A percentile compares a stretch with the other conserved stretches of the same genome.
Evolutionary conservation across 2,113 vertebrate genomes (phyloP).

Genomic region (Eublepharis macularius): DNA sequence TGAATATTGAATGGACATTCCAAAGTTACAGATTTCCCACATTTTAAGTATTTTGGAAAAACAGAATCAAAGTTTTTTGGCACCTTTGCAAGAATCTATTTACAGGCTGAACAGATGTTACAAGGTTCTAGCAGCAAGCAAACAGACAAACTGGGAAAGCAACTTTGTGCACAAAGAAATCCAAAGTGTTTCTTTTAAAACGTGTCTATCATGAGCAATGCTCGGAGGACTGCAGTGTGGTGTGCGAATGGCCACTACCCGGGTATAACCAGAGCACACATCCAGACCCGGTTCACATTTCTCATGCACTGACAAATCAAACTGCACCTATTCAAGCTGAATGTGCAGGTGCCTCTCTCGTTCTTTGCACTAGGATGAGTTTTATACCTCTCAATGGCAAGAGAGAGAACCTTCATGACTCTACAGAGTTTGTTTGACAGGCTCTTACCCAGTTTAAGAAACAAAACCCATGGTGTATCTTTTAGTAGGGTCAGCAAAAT

Average conservation of each 20-base stretch:
- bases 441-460: too few relatives aligned
- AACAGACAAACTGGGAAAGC: neutral
- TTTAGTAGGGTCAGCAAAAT: too few relatives aligned
- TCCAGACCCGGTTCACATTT: too few relatives aligned
- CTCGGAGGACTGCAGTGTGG: neutral
- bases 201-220: neutral
- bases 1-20: neutral
- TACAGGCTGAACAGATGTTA: neutral
- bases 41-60: neutral
- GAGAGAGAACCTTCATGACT: too few relatives aligned
- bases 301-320: too few relatives aligned
- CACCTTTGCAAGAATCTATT: neutral
- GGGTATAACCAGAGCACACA: neutral
- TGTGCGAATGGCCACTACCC: neutral
- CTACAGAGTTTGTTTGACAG: too few relatives aligned
- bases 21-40: conserved; percentile 4
- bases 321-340: too few relatives aligned
- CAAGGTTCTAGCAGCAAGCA: neutral
- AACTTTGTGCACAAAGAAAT: neutral
- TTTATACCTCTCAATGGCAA: too few relatives aligned
- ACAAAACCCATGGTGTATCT: too few relatives aligned
- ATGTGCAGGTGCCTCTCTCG: too few relatives aligned
- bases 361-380: too few relatives aligned
- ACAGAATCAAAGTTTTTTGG: neutral
- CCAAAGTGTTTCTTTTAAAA: neutral